Conservation (phyloP, 2,797 vertebrate genomes). For the Hemitrygon akajei region DNA sequence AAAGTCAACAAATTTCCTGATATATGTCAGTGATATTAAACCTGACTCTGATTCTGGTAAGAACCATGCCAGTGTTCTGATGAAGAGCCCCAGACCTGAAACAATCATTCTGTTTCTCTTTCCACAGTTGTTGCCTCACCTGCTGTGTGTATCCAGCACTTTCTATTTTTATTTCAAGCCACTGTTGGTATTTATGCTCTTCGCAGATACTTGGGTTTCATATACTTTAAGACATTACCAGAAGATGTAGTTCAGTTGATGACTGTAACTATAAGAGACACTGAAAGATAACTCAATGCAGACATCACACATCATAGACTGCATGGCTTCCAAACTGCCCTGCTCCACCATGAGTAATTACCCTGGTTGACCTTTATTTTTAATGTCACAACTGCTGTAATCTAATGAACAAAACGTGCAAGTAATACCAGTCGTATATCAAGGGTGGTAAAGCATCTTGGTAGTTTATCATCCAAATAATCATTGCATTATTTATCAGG, state of each 20-base stretch:
- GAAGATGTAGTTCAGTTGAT: background rate
- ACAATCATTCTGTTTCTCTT: too few species aligned
- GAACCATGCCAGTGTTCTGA: too few species aligned
- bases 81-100: too few species aligned
- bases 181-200: background rate
- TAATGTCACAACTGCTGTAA: background rate
- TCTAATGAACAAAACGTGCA: background rate
- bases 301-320: background rate
- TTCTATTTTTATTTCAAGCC: too few species aligned
- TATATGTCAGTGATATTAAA: too few species aligned
- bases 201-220: background rate
- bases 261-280: background rate
- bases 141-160: too few species aligned
- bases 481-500: background rate
- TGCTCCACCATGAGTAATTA: background rate
- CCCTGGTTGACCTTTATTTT: background rate
- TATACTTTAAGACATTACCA: slow-evolving; percentile 14
- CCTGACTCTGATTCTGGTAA: background rate
- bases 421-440: background rate
- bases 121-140: too few species aligned
- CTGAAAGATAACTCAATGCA: background rate
- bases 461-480: slow-evolving; percentile 13
- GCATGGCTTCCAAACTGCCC: background rate
- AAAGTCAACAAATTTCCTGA: too few species aligned
- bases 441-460: background rate